A percentile compares a stretch with the other conserved stretches of the same genome.
Evolutionary conservation across 2,888 invertebrate genomes (phyloP).

Genomic region (Acronicta alni): DNA sequence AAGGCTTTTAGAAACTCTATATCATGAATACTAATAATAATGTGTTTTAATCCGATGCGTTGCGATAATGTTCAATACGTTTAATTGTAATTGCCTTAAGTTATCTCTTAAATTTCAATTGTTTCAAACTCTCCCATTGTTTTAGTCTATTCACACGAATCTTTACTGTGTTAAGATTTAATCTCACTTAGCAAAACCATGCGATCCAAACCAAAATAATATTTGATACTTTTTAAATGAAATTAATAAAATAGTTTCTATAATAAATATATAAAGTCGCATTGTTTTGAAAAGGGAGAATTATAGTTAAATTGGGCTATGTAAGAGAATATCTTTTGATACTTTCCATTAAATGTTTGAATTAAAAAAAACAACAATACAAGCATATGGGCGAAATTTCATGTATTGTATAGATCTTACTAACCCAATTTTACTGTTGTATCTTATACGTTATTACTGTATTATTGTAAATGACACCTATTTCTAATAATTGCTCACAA

Average conservation of each 20-base stretch:
- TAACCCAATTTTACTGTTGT: conserved; percentile 18
- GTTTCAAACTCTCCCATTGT: conserved; percentile 23
- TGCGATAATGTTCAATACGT: too few species aligned
- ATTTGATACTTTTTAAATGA: conserved; percentile 23
- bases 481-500: conserved; percentile 25
- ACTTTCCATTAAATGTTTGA: too few species aligned
- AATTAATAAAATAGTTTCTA: not conserved
- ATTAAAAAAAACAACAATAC: too few species aligned
- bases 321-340: not conserved
- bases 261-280: conserved; percentile 13
- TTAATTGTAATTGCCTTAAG: too few species aligned
- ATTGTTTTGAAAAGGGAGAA: conserved; percentile 37
- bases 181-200: conserved; percentile 46
- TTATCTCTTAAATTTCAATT: conserved; percentile 1
- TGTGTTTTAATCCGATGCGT: too few species aligned
- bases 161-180: conserved; percentile 10
- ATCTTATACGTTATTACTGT: conserved; percentile 32
- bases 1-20: too few species aligned
- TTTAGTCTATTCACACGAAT: conserved; percentile 11
- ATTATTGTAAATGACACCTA: conserved; percentile 23
- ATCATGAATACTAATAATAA: too few species aligned
- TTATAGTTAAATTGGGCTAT: conserved; percentile 19
- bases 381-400: too few species aligned
- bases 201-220: conserved; percentile 29
- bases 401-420: not conserved